Conservation (phyloP, 2,888 invertebrate species). For the Drosophila meridiana region DNA sequence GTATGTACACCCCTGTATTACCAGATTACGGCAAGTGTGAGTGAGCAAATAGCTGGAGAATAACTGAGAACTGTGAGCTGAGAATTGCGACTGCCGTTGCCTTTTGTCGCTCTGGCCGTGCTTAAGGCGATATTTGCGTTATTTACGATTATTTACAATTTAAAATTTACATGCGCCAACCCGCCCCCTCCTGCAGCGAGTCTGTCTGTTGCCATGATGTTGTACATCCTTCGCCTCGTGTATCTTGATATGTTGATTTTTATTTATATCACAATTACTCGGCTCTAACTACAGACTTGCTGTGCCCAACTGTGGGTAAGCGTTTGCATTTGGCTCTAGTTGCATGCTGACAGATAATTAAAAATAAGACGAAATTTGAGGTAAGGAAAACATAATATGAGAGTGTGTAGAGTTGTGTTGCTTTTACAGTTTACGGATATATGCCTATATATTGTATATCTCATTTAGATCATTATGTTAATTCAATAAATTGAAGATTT, state of each 20-base stretch:
- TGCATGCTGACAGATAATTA: not conserved
- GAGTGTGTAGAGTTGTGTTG: not conserved
- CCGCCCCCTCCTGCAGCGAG: constrained; percentile 5
- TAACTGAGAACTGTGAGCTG: constrained; percentile 10
- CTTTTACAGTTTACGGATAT: not conserved
- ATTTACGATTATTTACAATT: constrained; percentile 83
- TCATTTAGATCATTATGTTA: not conserved
- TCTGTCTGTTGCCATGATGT: constrained; percentile 18
- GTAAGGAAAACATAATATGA: not conserved
- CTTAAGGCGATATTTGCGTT: constrained; percentile 83
- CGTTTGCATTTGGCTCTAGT: constrained; percentile 7
- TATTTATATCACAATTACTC: constrained; percentile 75
- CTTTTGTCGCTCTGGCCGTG: constrained; percentile 74
- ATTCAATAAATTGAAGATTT: not conserved
- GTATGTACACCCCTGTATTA: constrained; percentile 37
- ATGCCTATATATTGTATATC: too few relatives aligned
- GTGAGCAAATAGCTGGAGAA: constrained; percentile 54
- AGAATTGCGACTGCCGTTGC: constrained; percentile 41
- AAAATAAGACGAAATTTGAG: not conserved
- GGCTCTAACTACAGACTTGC: constrained; percentile 52
- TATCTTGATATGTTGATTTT: constrained; percentile 77
- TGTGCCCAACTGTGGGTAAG: constrained; percentile 41
- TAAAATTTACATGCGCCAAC: constrained; percentile 74
- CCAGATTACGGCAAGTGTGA: constrained; percentile 69
- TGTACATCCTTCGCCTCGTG: constrained; percentile 61